Conservation (phyloP, 2,888 invertebrate species). For the Troides helena region DNA sequence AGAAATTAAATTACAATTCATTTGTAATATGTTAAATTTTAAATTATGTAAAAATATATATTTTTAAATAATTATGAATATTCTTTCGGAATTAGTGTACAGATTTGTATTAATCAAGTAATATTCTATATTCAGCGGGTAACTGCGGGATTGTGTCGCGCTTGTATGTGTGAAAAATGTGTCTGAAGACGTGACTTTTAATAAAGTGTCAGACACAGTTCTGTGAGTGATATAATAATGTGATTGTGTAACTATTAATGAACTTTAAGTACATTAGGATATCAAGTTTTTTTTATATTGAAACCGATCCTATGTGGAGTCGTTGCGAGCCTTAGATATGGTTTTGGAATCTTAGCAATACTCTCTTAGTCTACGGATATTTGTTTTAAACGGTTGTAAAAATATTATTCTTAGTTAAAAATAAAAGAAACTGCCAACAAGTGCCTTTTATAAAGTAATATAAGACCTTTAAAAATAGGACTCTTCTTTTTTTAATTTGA, state of each 20-base stretch:
- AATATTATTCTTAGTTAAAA: constrained; percentile 54
- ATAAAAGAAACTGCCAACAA: constrained; percentile 75
- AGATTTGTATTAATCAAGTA: constrained; percentile 27
- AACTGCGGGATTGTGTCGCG: constrained; percentile 51
- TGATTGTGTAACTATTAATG: constrained; percentile 75
- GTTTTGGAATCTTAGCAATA: constrained; percentile 58
- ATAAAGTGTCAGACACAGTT: constrained; percentile 60
- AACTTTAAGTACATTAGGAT: constrained; percentile 71
- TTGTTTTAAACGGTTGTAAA: constrained; percentile 65
- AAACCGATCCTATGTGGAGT: constrained; percentile 40
- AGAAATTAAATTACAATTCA: constrained; percentile 31
- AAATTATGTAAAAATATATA: constrained; percentile 14
- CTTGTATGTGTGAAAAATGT: constrained; percentile 60
- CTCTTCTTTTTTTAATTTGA: constrained; percentile 41
- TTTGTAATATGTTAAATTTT: constrained; percentile 29
- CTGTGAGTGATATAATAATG: constrained; percentile 77
- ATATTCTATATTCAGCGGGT: constrained; percentile 54
- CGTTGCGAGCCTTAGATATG: constrained; percentile 40
- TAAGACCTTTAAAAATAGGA: constrained; percentile 42
- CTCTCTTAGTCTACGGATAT: constrained; percentile 58
- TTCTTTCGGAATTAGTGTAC: not conserved
- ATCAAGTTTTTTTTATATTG: constrained; percentile 35
- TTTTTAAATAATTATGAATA: not conserved
- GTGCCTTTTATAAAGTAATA: constrained; percentile 70
- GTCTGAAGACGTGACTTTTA: constrained; percentile 60